A percentile compares a stretch with the other conserved stretches of the same genome.
Conservation (phyloP, 2,888 invertebrate species). For the Dermolepida albohirtum region DNA sequence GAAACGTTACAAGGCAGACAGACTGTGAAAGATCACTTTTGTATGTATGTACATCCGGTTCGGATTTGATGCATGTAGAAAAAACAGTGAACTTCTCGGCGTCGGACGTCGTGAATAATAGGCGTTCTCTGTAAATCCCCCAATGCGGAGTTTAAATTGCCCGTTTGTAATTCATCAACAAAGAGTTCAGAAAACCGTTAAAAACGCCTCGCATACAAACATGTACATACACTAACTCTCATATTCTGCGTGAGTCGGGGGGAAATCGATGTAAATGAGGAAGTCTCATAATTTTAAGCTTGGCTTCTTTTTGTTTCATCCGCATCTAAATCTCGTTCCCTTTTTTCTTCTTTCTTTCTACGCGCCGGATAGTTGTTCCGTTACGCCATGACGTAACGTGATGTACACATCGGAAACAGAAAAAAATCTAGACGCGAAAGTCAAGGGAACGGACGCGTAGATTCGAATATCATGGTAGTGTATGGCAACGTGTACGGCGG, state of each 20-base stretch:
- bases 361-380: too few species aligned
- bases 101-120: conserved; percentile 13
- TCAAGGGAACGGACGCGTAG: too few species aligned
- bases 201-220: conserved; percentile 43
- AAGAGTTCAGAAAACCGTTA: conserved; percentile 45
- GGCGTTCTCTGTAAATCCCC: conserved; percentile 9
- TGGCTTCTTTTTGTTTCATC: conserved; percentile 37
- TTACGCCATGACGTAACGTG: too few species aligned
- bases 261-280: conserved; percentile 54
- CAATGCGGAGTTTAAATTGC: conserved; percentile 22
- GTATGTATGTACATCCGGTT: conserved; percentile 4
- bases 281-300: conserved; percentile 51
- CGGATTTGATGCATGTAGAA: conserved; percentile 6
- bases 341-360: background rate
- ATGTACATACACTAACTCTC: conserved; percentile 33
- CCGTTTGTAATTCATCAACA: conserved; percentile 44
- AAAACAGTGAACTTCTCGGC: conserved; percentile 13
- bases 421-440: too few species aligned
- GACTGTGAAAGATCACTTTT: too few species aligned
- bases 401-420: too few species aligned
- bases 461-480: too few species aligned
- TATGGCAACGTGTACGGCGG: too few species aligned
- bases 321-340: conserved; percentile 16
- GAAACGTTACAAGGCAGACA: too few species aligned
- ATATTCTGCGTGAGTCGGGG: conserved; percentile 33